Percentiles rank a stretch among this genome's conserved stretches.
These are phyloP conservation scores for Pithys albifrons DNA, from an alignment of 2,113 vertebrate species.

Conservation along the genomic window DNA sequence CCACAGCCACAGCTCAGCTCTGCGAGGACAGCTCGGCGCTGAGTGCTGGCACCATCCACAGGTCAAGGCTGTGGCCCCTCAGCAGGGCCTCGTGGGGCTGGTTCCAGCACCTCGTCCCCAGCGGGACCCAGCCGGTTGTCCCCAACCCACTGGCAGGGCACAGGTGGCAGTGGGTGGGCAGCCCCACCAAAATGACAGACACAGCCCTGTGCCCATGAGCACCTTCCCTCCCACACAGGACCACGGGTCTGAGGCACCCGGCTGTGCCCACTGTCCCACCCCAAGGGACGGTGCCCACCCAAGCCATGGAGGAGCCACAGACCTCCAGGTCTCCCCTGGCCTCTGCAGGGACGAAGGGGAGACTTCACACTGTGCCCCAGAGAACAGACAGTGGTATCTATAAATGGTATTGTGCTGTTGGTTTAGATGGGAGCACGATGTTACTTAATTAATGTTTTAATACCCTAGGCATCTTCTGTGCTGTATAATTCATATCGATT, in stretches of 20 bases:
- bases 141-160: accelerated
- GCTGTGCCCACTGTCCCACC: accelerated
- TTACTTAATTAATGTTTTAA: slow-evolving; percentile 72
- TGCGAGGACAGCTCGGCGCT: neutral
- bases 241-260: accelerated
- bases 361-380: neutral
- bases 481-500: slow-evolving; percentile 64
- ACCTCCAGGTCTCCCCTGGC: neutral
- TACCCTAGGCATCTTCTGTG: slow-evolving; percentile 66
- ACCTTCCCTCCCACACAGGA: neutral
- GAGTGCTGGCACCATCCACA: neutral
- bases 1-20: neutral
- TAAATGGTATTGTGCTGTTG: slow-evolving; percentile 52
- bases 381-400: slow-evolving; percentile 6
- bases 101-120: accelerated
- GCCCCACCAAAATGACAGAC: accelerated
- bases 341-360: neutral
- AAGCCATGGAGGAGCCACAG: neutral
- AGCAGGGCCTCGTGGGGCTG: accelerated
- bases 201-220: accelerated
- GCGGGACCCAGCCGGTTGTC: neutral
- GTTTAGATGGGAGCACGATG: slow-evolving; percentile 62
- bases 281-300: accelerated
- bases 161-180: accelerated
- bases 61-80: accelerated